Evolutionary conservation across 1,140 invertebrate genomes (phyloP).

Genomic region (Nasonia vitripennis): DNA sequence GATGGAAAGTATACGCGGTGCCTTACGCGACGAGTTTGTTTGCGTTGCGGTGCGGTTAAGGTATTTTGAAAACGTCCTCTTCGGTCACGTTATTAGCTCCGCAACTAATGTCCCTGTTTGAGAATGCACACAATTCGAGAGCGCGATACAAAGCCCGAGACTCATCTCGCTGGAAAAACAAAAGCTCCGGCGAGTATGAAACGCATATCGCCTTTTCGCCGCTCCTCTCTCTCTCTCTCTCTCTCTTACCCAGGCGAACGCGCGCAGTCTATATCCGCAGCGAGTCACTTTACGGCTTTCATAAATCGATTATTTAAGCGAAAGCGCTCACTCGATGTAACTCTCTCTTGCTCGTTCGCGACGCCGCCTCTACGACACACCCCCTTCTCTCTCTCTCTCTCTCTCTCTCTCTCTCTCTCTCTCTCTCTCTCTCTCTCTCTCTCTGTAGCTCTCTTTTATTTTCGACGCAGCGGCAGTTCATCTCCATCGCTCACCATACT

Average conservation of each 20-base stretch:
- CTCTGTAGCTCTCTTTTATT: slow-evolving; percentile 24
- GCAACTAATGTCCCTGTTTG: too few relatives aligned
- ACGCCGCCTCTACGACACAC: background rate
- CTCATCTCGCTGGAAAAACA: too few relatives aligned
- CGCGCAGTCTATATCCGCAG: background rate
- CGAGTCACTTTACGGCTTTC: slow-evolving; percentile 64
- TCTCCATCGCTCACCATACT: slow-evolving; percentile 33
- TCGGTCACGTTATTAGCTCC: too few relatives aligned
- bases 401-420: background rate
- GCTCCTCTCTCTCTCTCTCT: background rate
- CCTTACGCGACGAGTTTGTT: background rate
- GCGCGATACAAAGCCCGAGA: too few relatives aligned
- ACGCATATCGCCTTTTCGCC: background rate
- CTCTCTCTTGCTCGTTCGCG: background rate
- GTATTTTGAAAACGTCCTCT: too few relatives aligned
- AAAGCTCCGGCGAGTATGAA: background rate
- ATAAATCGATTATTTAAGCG: slow-evolving; percentile 67
- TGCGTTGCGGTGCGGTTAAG: background rate
- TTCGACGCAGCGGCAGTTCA: background rate
- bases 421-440: background rate
- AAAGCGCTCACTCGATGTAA: slow-evolving; percentile 60
- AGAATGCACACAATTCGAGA: too few relatives aligned
- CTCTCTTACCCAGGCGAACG: too few relatives aligned
- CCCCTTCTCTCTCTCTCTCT: background rate
- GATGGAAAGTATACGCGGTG: background rate